phyloP scores from a whole-genome alignment of 30 jellyfish, hydroid and myxozoan genomes.

The Aurelia coerulea region DNA sequence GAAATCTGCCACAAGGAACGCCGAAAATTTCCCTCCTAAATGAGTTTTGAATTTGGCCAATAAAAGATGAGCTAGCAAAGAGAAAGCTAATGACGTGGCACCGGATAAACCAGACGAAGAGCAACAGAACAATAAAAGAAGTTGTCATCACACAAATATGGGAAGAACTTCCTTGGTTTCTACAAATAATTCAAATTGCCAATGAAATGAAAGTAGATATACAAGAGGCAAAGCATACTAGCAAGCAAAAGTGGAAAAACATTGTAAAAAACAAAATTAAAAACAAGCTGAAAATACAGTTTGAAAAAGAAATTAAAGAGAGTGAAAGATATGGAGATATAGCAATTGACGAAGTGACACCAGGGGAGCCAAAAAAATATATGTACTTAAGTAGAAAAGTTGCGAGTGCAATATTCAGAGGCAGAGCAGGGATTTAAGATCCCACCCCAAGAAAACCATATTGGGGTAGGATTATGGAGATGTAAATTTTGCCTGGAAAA shows the following conservation, averaged over 20 bases:
- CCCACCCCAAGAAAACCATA: too few relatives aligned
- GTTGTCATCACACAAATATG: background rate
- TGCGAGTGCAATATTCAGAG: constrained; percentile 18
- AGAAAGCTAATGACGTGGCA: constrained; percentile 26
- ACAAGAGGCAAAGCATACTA: background rate
- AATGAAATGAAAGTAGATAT: constrained; percentile 5
- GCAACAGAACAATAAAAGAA: constrained; percentile 7
- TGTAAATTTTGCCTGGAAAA: too few relatives aligned
- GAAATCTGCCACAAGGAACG: constrained; percentile 30
- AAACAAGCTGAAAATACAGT: background rate
- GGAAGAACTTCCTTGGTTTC: constrained; percentile 1
- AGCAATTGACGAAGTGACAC: background rate
- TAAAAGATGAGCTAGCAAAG: background rate
- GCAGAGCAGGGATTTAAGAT: background rate
- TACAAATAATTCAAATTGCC: background rate
- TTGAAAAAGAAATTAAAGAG: background rate
- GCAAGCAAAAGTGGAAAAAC: constrained; percentile 1
- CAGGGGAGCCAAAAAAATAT: constrained; percentile 9
- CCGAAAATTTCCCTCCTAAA: constrained; percentile 17
- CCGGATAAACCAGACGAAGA: background rate
- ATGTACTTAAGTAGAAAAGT: background rate
- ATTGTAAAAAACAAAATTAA: background rate
- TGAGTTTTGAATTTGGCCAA: constrained; percentile 31
- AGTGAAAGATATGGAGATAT: constrained; percentile 16
- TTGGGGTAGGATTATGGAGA: too few relatives aligned